Percentiles rank a stretch among this genome's conserved stretches.
Conservation (phyloP, 2,797 vertebrate genomes). For the Characodon lateralis region DNA sequence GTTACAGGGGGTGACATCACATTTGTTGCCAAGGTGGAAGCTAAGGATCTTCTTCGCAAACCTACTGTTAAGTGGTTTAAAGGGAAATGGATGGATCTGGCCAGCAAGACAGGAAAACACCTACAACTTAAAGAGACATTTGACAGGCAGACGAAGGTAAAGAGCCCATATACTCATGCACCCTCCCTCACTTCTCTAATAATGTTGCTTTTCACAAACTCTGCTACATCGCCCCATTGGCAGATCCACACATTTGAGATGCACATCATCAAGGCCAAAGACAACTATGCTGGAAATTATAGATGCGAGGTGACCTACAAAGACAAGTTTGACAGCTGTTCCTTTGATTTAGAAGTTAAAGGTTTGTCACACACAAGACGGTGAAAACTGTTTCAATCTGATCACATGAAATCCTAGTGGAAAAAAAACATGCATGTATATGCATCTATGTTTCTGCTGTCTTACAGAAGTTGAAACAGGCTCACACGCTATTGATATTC, state of each 20-base stretch:
- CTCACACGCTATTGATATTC: constrained; percentile 91
- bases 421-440: neutral
- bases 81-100: constrained; percentile 99
- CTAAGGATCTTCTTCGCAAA: constrained; percentile 96
- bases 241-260: constrained; percentile 97
- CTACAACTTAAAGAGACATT: constrained; percentile 96
- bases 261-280: constrained; percentile 98
- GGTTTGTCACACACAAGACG: constrained; percentile 80
- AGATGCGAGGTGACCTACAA: constrained; percentile 97
- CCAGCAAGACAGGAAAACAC: constrained; percentile 98
- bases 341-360: constrained; percentile 94
- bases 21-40: constrained; percentile 95
- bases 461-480: constrained; percentile 80
- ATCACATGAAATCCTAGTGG: neutral
- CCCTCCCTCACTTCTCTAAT: neutral
- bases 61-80: constrained; percentile 97
- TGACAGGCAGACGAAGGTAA: constrained; percentile 91
- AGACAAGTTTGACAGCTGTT: constrained; percentile 98
- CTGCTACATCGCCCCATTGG: neutral
- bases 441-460: constrained; percentile 41
- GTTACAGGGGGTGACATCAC: constrained; percentile 90
- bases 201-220: neutral
- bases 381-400: neutral
- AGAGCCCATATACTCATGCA: neutral
- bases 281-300: constrained; percentile 96